These are phyloP conservation scores for Drosophila mayri DNA, from an alignment of 1,140 invertebrate species.

Conservation along the genomic window DNA sequence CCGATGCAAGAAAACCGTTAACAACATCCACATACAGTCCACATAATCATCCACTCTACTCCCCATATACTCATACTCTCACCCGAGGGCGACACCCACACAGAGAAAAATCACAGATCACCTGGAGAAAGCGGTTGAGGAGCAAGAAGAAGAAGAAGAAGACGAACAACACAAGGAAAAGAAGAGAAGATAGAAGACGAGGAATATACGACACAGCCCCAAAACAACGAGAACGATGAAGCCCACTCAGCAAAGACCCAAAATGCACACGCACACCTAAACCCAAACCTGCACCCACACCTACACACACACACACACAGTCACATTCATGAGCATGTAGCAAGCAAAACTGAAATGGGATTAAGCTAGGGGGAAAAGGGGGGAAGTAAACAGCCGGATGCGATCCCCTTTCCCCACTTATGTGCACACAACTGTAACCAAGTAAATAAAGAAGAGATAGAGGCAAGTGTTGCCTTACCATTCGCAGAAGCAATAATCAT, in stretches of 20 bases:
- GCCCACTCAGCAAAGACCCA: not conserved
- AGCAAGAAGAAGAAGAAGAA: not conserved
- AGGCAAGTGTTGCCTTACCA: constrained; percentile 43
- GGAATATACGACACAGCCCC: not conserved
- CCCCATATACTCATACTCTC: constrained; percentile 3
- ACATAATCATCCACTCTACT: constrained; percentile 10
- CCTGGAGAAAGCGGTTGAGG: constrained; percentile 1
- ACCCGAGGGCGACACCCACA: not conserved
- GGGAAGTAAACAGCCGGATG: not conserved
- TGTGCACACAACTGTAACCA: constrained; percentile 35
- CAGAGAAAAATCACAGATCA: constrained; percentile 7
- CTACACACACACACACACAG: not conserved
- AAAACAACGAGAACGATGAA: constrained; percentile 9
- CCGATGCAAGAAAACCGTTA: constrained; percentile 7
- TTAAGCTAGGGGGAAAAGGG: not conserved
- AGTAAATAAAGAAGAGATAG: constrained; percentile 5
- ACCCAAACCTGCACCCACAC: constrained; percentile 6
- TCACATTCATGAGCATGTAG: constrained; percentile 7
- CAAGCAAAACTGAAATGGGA: not conserved
- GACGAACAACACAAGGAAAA: not conserved
- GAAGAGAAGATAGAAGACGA: not conserved
- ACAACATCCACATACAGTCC: constrained; percentile 9
- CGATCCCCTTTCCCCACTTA: constrained; percentile 1
- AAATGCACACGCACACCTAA: not conserved
- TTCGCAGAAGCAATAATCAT: constrained; percentile 41